Evolutionary conservation across 2,888 invertebrate species (phyloP), one percentile per base, ranked within the genome.

Genomic region (Entomobrya proxima): DNA sequence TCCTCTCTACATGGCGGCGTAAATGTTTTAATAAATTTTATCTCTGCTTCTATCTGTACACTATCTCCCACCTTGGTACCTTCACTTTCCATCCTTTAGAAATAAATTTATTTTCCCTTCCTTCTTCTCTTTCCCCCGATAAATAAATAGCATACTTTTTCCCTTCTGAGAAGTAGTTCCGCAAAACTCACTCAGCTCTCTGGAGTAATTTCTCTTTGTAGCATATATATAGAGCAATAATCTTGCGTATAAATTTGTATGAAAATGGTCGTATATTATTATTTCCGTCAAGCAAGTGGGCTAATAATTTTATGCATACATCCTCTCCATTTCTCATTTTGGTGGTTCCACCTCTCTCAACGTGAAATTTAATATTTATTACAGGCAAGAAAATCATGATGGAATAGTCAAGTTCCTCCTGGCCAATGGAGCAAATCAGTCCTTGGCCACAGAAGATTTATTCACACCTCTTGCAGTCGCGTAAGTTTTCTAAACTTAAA

Each of bases 381-480:
- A 3, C 83, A 87, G 87, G 7, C 99, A 98, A 92, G 98, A 98
- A 93, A 98, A 98, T 92, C 98, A 98, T 91, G 98, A 98, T 92
- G 95, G 95, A 35, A 98, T 98, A 78, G 99, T 99, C 90, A 96
- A 96, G 92, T 97, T 96, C 91, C 94, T 99, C 50, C 93, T 99
- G 88, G 94, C 96, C 83, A 98, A 98, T 92, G 98, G 98, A 88
- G 99, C 99, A 88, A 99, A 98, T 93, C 99, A 99, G 93, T 98
- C 97, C 91, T 94, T 99, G 90, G 98, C 99, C 86, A 99, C 99
- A 44, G 99, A 99, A 95, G 98, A 88, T 80, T 86, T 88, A 86
- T 88, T 88, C 80, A 88, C 88, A 50, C 88, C 88, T 79, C 84
- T 88, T 76, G 88, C 88, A 58, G 88, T 88, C 67, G 88, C 88